phyloP scores from a whole-genome alignment of 2,113 vertebrate species.

The Gallinago undulata region DNA sequence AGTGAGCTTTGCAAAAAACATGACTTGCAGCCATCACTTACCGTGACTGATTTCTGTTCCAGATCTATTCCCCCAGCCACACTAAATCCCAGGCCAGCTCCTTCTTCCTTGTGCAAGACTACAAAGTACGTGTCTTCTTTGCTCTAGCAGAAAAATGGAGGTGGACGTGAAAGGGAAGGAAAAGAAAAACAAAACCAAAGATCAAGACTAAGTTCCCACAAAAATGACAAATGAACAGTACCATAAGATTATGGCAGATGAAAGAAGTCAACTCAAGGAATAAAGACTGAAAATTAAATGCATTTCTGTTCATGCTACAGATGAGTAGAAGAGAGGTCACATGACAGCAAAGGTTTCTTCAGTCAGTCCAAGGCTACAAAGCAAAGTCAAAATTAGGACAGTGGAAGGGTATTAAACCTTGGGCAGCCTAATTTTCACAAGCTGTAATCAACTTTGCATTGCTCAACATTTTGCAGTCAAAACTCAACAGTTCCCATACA shows the following conservation, averaged over 20 bases:
- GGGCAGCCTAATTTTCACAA: not conserved
- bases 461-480: not conserved
- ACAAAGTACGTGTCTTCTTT: conserved; percentile 83
- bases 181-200: not conserved
- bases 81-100: conserved; percentile 92
- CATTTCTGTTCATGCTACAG: not conserved
- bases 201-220: not conserved
- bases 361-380: not conserved
- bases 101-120: conserved; percentile 88
- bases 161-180: not conserved
- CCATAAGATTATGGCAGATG: not conserved
- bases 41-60: conserved; percentile 85
- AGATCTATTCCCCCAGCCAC: conserved; percentile 89
- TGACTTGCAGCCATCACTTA: conserved; percentile 71
- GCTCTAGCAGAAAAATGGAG: conserved; percentile 69
- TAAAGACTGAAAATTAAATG: not conserved
- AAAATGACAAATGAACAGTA: not conserved
- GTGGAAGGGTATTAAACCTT: not conserved
- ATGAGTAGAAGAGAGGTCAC: not conserved
- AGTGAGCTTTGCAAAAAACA: not conserved
- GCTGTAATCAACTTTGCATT: not conserved
- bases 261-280: not conserved
- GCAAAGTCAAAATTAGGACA: not conserved
- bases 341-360: not conserved
- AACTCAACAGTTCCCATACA: not conserved